These are phyloP conservation scores for Drosophila putrida DNA, from an alignment of 2,888 invertebrate species.

Conservation along the genomic window DNA sequence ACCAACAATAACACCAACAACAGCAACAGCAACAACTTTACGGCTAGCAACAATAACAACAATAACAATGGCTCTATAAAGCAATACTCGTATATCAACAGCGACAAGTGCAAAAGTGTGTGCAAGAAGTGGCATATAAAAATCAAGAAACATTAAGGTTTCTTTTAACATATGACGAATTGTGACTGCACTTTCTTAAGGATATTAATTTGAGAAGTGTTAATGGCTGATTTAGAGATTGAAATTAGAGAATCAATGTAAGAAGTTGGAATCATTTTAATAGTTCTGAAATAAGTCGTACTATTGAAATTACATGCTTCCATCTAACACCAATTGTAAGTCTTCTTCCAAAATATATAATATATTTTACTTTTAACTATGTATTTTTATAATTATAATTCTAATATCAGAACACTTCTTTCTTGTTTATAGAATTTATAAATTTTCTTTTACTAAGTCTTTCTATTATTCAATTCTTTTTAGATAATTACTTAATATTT, in stretches of 20 bases:
- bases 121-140: conserved; percentile 66
- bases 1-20: conserved; percentile 19
- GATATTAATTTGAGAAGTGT: too few species aligned
- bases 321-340: too few species aligned
- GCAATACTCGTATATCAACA: conserved; percentile 44
- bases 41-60: conserved; percentile 36
- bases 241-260: background rate
- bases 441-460: too few species aligned
- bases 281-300: too few species aligned
- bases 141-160: conserved; percentile 30
- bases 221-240: background rate
- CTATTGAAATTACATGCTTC: too few species aligned
- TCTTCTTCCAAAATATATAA: too few species aligned
- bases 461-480: too few species aligned
- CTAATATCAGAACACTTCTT: too few species aligned
- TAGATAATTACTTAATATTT: too few species aligned
- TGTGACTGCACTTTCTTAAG: conserved; percentile 14
- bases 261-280: background rate
- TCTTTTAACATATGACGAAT: background rate
- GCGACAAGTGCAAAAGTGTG: conserved; percentile 74
- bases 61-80: conserved; percentile 49
- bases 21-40: conserved; percentile 22
- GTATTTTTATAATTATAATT: too few species aligned
- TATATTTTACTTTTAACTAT: too few species aligned
- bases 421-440: too few species aligned